Percentiles rank a stretch among this genome's conserved stretches.
Conservation (phyloP, 2,113 vertebrate genomes). For the Mus pahari region DNA sequence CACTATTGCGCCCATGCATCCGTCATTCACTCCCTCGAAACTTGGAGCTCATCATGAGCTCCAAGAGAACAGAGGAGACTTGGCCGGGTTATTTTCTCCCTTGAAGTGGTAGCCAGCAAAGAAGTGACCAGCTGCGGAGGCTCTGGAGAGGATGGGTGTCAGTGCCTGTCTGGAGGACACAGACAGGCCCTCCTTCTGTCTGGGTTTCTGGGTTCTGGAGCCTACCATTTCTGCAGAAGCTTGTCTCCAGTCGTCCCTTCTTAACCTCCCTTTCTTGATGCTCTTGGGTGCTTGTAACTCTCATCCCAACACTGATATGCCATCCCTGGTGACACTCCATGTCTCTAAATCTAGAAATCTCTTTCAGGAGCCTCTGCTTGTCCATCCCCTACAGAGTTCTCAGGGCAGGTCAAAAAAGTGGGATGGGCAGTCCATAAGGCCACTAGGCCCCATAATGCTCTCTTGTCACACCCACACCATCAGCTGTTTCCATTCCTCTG, state of each 20-base stretch:
- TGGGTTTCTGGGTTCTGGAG: neutral
- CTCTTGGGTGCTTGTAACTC: accelerated
- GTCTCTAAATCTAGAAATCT: neutral
- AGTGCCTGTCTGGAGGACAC: neutral
- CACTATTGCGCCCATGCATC: no score
- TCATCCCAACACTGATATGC: neutral
- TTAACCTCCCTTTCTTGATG: accelerated
- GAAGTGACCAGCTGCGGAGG: no score
- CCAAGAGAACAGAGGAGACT: no score
- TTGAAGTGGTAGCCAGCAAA: neutral
- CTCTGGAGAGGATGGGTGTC: no score
- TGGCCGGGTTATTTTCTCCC: accelerated
- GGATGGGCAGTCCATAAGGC: no score
- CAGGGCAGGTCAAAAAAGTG: accelerated
- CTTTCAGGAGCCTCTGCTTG: neutral
- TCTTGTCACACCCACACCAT: accelerated
- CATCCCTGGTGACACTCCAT: accelerated
- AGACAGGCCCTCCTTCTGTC: accelerated
- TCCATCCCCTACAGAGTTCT: accelerated
- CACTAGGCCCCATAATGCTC: accelerated
- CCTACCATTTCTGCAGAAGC: neutral
- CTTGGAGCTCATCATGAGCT: accelerated
- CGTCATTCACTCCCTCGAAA: neutral
- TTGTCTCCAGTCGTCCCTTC: neutral
- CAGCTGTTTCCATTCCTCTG: accelerated